Percentiles rank a stretch among this genome's conserved stretches.
Evolutionary conservation across 2,888 invertebrate genomes (phyloP).

Genomic region (Encarsia formosa): DNA sequence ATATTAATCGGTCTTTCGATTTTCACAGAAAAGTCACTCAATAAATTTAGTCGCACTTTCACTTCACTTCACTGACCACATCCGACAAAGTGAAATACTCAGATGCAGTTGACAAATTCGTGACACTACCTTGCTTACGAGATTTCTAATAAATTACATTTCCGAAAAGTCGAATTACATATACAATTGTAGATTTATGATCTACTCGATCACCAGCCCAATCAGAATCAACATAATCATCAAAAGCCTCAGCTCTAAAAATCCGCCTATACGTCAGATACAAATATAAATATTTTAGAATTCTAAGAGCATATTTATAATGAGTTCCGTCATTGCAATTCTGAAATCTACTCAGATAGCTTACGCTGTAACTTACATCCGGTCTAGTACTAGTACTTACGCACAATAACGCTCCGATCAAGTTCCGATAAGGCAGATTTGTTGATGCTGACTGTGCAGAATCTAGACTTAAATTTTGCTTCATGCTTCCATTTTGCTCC

Average conservation of each 20-base stretch:
- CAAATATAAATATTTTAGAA: slow-evolving; percentile 3
- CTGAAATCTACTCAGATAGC: slow-evolving; percentile 12
- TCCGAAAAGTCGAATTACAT: neutral
- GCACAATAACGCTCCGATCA: slow-evolving; percentile 8
- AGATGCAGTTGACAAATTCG: neutral
- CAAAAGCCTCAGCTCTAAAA: neutral
- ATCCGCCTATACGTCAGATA: neutral
- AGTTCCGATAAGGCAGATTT: slow-evolving; percentile 5
- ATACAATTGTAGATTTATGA: neutral
- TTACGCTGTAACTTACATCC: slow-evolving; percentile 8
- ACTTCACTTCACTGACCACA: slow-evolving; percentile 1
- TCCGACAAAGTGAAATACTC: neutral
- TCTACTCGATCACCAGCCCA: neutral
- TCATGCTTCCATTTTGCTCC: no score
- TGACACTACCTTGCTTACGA: neutral
- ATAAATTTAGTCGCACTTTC: neutral
- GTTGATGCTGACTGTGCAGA: neutral
- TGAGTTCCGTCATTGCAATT: slow-evolving; percentile 4
- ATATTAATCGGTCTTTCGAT: neutral
- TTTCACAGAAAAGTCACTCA: neutral
- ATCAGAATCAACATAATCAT: slow-evolving; percentile 4
- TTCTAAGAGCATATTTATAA: slow-evolving; percentile 4
- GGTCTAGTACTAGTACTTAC: slow-evolving; percentile 10
- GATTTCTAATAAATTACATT: neutral
- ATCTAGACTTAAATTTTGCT: slow-evolving; percentile 12